Evolutionary conservation across 2,888 invertebrate genomes (phyloP).

Genomic region (Gryllus longicercus): DNA sequence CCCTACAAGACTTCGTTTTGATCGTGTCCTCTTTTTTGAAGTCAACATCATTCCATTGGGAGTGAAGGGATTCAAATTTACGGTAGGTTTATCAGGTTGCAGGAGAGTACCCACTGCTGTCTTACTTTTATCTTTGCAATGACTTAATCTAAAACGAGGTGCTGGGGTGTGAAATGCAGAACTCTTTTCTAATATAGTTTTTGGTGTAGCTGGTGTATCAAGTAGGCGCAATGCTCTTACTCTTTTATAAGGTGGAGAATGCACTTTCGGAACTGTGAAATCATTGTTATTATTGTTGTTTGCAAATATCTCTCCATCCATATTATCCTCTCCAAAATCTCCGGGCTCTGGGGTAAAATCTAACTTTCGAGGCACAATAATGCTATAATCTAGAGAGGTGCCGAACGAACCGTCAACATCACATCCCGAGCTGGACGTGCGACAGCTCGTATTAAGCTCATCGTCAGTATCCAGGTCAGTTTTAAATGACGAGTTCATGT

Average conservation of each 20-base stretch:
- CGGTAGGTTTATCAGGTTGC: conserved; percentile 53
- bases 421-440: conserved; percentile 29
- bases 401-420: conserved; percentile 30
- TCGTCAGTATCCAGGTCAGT: neutral
- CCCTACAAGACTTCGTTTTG: conserved; percentile 45
- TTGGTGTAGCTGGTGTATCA: conserved; percentile 82
- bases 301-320: neutral
- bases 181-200: conserved; percentile 69
- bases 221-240: conserved; percentile 65
- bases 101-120: conserved; percentile 44
- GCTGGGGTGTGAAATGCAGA: conserved; percentile 54
- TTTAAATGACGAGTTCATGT: neutral
- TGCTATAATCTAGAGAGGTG: conserved; percentile 25
- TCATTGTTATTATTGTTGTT: neutral
- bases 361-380: conserved; percentile 29
- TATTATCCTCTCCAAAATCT: conserved; percentile 3
- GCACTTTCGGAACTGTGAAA: neutral
- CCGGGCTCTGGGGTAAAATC: conserved; percentile 22
- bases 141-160: conserved; percentile 28
- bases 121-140: conserved; percentile 45
- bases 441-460: neutral
- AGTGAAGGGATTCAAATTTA: conserved; percentile 84
- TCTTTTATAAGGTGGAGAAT: conserved; percentile 57
- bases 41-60: conserved; percentile 57
- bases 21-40: conserved; percentile 65